Percentiles rank a stretch among this genome's conserved stretches.
Conservation (phyloP, 2,888 invertebrate species). For the Drosophila nigricruria region DNA sequence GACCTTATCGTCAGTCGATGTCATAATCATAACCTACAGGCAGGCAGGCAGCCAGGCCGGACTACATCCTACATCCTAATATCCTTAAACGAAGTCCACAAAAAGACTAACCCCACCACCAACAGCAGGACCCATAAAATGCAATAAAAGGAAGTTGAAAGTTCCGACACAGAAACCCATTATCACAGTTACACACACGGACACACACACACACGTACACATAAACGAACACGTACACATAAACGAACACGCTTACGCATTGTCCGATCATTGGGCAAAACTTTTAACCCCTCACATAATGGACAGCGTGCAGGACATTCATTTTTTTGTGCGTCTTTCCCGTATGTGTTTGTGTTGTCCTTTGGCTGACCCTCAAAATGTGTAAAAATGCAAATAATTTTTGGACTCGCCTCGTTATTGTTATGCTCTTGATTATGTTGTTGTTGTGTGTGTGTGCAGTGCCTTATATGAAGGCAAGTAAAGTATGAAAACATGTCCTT, state of each 20-base stretch:
- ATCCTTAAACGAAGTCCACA: constrained; percentile 43
- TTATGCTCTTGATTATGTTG: constrained; percentile 80
- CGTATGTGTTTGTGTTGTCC: constrained; percentile 46
- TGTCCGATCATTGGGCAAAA: constrained; percentile 66
- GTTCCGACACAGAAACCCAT: constrained; percentile 82
- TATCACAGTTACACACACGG: constrained; percentile 71
- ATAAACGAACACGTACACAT: constrained; percentile 3
- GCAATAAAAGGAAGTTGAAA: constrained; percentile 82
- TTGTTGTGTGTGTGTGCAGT: constrained; percentile 45
- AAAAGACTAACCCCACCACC: constrained; percentile 25
- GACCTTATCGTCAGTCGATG: constrained; percentile 46
- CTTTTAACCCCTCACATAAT: constrained; percentile 74
- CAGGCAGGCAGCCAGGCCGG: constrained; percentile 4
- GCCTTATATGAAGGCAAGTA: constrained; percentile 29
- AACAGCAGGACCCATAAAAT: constrained; percentile 71
- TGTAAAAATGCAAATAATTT: constrained; percentile 81
- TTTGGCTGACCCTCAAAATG: constrained; percentile 79
- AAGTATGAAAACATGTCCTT: constrained; percentile 75
- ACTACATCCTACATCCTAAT: constrained; percentile 37
- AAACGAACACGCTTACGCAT: constrained; percentile 38
- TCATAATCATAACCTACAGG: constrained; percentile 72
- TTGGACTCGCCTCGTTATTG: constrained; percentile 71
- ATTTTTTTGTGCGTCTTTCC: constrained; percentile 58
- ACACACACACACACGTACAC: constrained; percentile 5
- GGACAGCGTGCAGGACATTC: constrained; percentile 74